These are phyloP conservation scores for Brachionus sp. DNA, from an alignment of 1,140 invertebrate genomes.

Conservation along the genomic window DNA sequence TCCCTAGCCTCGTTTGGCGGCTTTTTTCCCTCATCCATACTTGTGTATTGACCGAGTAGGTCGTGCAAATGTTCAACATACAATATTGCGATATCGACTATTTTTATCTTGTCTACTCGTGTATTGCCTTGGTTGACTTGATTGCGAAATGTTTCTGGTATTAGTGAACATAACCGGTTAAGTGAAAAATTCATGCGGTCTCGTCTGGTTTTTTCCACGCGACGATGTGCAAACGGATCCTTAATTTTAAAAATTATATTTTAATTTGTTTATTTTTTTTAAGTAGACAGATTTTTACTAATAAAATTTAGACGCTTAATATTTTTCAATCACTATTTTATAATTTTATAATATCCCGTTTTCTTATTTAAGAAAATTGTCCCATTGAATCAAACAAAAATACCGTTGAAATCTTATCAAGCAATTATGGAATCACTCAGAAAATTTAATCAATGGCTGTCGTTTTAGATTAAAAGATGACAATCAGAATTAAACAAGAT, in stretches of 20 bases:
- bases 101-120: constrained; percentile 42
- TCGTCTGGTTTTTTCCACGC: constrained; percentile 39
- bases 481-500: too few relatives aligned
- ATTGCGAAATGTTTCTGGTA: constrained; percentile 30
- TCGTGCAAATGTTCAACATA: constrained; percentile 35
- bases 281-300: too few relatives aligned
- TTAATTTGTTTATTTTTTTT: neutral
- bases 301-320: too few relatives aligned
- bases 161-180: neutral
- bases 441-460: too few relatives aligned
- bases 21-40: neutral
- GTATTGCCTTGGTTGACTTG: constrained; percentile 34
- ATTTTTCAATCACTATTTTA: too few relatives aligned
- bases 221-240: constrained; percentile 34
- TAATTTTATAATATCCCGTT: too few relatives aligned
- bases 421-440: too few relatives aligned
- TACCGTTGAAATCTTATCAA: too few relatives aligned
- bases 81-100: constrained; percentile 35
- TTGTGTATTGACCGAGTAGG: neutral
- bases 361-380: too few relatives aligned
- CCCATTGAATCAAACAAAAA: too few relatives aligned
- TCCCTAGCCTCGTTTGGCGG: neutral
- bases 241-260: neutral
- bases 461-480: too few relatives aligned
- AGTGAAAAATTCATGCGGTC: constrained; percentile 35